Evolutionary conservation across 2,888 invertebrate species (phyloP).

Genomic region (Ypsolopha sequella): DNA sequence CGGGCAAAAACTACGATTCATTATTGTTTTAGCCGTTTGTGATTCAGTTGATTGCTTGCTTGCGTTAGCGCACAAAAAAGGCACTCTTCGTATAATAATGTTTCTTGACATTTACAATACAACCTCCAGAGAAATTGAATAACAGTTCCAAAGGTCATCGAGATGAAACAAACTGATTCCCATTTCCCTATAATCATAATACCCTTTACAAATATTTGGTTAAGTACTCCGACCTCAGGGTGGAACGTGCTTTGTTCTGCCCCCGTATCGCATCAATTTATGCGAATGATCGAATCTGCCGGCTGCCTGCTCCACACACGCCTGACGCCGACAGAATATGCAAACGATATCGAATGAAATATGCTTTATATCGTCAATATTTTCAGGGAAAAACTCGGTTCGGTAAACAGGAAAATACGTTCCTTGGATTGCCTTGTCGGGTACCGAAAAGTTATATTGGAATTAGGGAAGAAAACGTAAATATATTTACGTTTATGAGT

Average conservation of each 20-base stretch:
- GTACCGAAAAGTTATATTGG: too few relatives aligned
- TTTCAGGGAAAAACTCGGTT: constrained; percentile 17
- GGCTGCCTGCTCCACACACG: constrained; percentile 35
- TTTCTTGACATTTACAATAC: too few relatives aligned
- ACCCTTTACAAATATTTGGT: not conserved
- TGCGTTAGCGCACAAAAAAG: too few relatives aligned
- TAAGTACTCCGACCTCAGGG: not conserved
- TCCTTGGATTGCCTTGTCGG: not conserved
- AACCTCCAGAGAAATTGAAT: too few relatives aligned
- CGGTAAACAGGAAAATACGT: constrained; percentile 18
- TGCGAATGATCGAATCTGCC: constrained; percentile 60
- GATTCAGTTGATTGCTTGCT: too few relatives aligned
- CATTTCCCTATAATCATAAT: not conserved
- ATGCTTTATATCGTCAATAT: constrained; percentile 15
- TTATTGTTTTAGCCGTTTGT: too few relatives aligned
- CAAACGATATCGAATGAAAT: not conserved
- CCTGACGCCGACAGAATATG: constrained; percentile 12
- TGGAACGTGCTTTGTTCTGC: constrained; percentile 43
- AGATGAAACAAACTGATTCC: not conserved
- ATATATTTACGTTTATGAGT: too few relatives aligned
- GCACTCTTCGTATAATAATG: too few relatives aligned
- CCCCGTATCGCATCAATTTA: constrained; percentile 64
- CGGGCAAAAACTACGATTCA: too few relatives aligned
- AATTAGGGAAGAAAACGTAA: too few relatives aligned
- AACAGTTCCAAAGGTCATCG: not conserved